Base-by-base conservation (phyloP, 1,140 invertebrate genomes). In the Drosophila sucinea region DNA sequence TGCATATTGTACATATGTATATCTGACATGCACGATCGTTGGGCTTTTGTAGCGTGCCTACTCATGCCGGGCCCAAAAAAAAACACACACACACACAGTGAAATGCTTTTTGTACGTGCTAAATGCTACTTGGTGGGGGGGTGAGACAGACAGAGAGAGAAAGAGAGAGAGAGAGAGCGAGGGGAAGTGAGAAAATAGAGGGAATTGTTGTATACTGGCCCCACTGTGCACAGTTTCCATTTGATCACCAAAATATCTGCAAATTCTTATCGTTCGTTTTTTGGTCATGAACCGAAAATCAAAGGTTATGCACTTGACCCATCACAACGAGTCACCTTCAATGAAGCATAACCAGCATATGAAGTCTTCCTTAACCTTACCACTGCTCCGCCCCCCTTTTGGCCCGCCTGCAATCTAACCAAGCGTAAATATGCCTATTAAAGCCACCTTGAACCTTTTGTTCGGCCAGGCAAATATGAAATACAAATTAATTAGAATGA, bases 401-500 rank as follows among this genome's bases (percentile, higher is more conserved):
- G 30, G 23, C 17, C 61, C 56, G 66, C 56, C 60, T 71, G 51
- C 56, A n/a, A 51, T 63, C 73, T 67, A 73, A 57, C 73, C 70
- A 73, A 47, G 57, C 73, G 73, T 75, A 58, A 73, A 75, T 72
- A 56, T 17, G 27, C 27, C 29, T 44, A 23, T 17, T 35, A 38
- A 51, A 44, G n/a, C 25, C 63, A 54, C 51, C 71, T 58, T 67
- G 60, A 73, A 73, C 60, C 38, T 40, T 23, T 8, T 7, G 11
- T 56, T 47, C 27, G 29, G 60, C 35, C 38, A 32, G 4, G 1
- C 1, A 57, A 57, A 57, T 33, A 57, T 23, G n/a, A 57, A 60
- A 58, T 51, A 69, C 67, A 80, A 83, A 82, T 81, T 82, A 81
- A 74, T 81, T 82, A 64, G 64, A 73, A 69, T 76, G 54, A 67